Evolutionary conservation across 2,113 vertebrate genomes (phyloP).

Genomic region (Zosterops borbonicus): DNA sequence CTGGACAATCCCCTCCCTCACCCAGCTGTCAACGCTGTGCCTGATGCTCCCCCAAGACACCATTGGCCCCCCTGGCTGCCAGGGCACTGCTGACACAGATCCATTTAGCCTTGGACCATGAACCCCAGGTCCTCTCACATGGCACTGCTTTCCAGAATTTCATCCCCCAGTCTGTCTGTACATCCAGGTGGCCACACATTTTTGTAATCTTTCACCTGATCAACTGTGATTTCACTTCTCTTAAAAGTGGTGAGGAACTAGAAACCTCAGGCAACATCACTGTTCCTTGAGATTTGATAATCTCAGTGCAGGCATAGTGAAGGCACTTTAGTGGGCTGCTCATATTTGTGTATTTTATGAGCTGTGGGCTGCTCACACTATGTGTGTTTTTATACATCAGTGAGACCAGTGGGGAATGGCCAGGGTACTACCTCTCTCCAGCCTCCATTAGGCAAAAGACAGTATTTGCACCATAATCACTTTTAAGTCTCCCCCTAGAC

Average conservation of each 20-base stretch:
- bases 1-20: rapidly evolving
- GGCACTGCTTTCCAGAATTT: neutral
- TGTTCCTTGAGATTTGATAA: neutral
- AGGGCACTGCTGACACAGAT: neutral
- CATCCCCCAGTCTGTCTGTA: rapidly evolving
- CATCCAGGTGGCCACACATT: neutral
- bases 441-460: neutral
- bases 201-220: neutral
- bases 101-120: neutral
- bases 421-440: neutral
- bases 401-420: neutral
- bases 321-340: neutral
- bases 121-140: neutral
- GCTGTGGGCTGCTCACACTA: neutral
- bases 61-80: rapidly evolving
- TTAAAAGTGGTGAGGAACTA: neutral
- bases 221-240: neutral
- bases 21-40: rapidly evolving
- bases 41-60: neutral
- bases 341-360: neutral
- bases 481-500: neutral
- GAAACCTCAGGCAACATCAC: neutral
- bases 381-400: neutral
- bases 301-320: neutral
- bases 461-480: neutral